Conservation (phyloP, 2,113 vertebrate genomes). For the Calonectris borealis region DNA sequence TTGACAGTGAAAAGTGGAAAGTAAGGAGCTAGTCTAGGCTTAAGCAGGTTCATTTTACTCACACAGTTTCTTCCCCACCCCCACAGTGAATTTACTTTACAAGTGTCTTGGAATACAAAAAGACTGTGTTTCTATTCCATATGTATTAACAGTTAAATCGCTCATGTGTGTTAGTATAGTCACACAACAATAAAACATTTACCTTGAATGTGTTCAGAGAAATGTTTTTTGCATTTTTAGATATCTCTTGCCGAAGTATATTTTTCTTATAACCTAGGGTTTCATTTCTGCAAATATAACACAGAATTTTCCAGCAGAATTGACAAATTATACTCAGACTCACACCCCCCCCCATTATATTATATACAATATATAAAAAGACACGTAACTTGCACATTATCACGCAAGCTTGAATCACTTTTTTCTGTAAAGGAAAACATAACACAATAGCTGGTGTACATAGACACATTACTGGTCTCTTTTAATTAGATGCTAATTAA, state of each 20-base stretch:
- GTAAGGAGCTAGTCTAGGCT: neutral
- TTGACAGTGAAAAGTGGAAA: neutral
- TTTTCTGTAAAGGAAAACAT: slow-evolving; percentile 49
- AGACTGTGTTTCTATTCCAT: neutral
- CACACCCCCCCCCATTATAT: rapidly evolving
- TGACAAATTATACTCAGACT: neutral
- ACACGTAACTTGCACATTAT: neutral
- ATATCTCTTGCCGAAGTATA: rapidly evolving
- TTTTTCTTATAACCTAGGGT: neutral
- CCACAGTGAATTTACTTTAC: neutral
- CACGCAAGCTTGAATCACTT: neutral
- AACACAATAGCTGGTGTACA: slow-evolving; percentile 53
- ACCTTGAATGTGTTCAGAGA: neutral
- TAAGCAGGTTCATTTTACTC: neutral
- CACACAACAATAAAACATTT: neutral
- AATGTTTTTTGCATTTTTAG: neutral
- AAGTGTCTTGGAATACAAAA: neutral
- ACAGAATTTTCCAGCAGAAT: neutral
- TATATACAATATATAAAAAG: neutral
- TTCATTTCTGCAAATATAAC: neutral
- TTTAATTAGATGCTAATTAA: slow-evolving; percentile 80
- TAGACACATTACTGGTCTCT: slow-evolving; percentile 56
- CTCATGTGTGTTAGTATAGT: neutral
- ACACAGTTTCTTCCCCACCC: neutral
- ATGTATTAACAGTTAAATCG: neutral